Conservation (phyloP, 2,888 invertebrate genomes). For the Saturnia pavonia region DNA sequence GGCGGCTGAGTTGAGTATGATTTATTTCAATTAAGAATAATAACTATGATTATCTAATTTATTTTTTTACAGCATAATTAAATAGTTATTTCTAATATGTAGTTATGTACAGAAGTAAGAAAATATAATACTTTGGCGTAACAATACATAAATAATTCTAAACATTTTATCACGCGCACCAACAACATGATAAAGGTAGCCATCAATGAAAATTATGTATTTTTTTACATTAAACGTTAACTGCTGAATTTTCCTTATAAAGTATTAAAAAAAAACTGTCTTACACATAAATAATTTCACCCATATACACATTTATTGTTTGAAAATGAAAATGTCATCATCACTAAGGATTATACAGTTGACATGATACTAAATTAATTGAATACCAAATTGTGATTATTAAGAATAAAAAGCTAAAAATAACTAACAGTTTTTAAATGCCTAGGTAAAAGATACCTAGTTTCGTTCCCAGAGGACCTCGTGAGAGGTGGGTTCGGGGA, state of each 20-base stretch:
- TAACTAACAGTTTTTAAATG: slow-evolving; percentile 63
- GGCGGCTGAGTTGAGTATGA: slow-evolving; percentile 22
- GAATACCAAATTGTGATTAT: neutral
- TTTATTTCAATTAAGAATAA: slow-evolving; percentile 6
- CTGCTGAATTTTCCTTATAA: no score
- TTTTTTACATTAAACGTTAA: no score
- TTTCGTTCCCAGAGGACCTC: slow-evolving; percentile 58
- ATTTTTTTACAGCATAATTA: neutral
- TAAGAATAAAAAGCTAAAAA: slow-evolving; percentile 44
- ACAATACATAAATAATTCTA: no score
- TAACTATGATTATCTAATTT: neutral
- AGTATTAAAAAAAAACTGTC: no score
- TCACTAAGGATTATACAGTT: neutral
- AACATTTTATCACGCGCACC: no score
- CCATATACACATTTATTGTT: neutral
- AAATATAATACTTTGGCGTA: no score
- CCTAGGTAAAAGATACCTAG: slow-evolving; percentile 61
- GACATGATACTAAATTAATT: neutral
- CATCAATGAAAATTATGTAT: no score
- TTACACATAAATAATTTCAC: no score
- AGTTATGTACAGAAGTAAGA: no score
- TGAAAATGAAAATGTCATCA: neutral
- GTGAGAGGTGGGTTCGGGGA: slow-evolving; percentile 38
- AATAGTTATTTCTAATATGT: slow-evolving; percentile 37
- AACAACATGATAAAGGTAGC: no score